Conservation (phyloP, 2,797 vertebrate species). For the Phoebastria nigripes region DNA sequence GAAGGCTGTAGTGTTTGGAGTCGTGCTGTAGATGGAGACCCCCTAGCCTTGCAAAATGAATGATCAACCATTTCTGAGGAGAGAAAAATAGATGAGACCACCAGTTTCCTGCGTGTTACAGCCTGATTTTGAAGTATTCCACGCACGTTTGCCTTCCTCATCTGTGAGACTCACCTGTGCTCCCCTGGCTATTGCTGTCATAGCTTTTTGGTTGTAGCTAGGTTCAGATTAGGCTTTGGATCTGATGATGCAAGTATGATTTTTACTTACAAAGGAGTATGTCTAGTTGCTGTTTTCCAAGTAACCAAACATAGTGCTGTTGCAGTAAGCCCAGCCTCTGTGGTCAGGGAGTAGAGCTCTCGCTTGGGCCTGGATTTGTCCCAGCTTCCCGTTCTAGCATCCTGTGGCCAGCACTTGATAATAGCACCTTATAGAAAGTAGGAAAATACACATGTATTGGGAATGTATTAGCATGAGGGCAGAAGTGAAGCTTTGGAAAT, state of each 20-base stretch:
- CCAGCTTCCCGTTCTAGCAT: not conserved
- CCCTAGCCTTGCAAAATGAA: not conserved
- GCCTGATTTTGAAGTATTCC: not conserved
- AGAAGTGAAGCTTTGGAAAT: not conserved
- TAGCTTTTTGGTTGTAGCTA: not conserved
- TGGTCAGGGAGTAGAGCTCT: not conserved
- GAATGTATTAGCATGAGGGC: not conserved
- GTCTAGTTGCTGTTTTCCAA: not conserved
- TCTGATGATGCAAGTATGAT: not conserved
- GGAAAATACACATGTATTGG: not conserved
- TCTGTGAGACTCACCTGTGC: not conserved
- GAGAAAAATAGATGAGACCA: not conserved
- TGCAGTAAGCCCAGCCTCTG: not conserved
- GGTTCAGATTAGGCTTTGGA: not conserved
- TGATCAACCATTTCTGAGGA: not conserved
- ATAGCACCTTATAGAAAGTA: not conserved
- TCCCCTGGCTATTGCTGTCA: not conserved
- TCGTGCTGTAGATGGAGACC: not conserved
- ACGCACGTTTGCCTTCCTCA: not conserved
- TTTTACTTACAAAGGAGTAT: not conserved
- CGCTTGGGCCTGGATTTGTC: not conserved
- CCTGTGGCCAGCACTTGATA: not conserved
- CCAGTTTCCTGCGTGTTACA: not conserved
- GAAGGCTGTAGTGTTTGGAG: not conserved
- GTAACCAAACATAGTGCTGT: not conserved